A percentile compares a stretch with the other conserved stretches of the same genome.
Evolutionary conservation across 2,113 vertebrate species (phyloP).

Genomic region (Phaethon lepturus): DNA sequence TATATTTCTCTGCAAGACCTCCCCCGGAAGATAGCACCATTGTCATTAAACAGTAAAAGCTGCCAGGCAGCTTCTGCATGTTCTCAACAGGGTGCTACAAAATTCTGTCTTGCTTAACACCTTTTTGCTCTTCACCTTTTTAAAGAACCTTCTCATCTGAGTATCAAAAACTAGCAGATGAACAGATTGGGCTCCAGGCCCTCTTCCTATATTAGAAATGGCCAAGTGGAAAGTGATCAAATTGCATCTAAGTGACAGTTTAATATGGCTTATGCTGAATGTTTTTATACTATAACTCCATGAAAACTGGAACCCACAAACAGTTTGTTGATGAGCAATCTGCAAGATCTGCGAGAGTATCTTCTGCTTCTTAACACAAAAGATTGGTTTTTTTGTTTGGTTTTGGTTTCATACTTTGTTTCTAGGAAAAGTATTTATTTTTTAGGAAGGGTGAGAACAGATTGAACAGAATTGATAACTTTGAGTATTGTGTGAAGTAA

Average conservation of each 20-base stretch:
- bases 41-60: neutral
- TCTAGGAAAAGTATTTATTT: neutral
- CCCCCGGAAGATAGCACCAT: neutral
- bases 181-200: neutral
- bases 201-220: neutral
- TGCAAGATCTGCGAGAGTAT: accelerated
- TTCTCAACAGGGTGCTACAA: neutral
- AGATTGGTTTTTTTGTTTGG: neutral
- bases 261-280: neutral
- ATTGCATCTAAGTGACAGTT: neutral
- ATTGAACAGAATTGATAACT: neutral
- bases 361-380: neutral
- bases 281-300: neutral
- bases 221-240: neutral
- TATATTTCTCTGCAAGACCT: neutral
- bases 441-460: neutral
- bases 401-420: neutral
- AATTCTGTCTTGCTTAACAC: neutral
- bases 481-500: neutral
- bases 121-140: neutral
- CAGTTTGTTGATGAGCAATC: neutral
- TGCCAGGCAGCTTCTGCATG: neutral
- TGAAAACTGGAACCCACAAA: neutral
- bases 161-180: neutral
- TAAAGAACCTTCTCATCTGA: neutral